phyloP scores from a whole-genome alignment of 2,888 invertebrate species.

The Hermodice carunculata region DNA sequence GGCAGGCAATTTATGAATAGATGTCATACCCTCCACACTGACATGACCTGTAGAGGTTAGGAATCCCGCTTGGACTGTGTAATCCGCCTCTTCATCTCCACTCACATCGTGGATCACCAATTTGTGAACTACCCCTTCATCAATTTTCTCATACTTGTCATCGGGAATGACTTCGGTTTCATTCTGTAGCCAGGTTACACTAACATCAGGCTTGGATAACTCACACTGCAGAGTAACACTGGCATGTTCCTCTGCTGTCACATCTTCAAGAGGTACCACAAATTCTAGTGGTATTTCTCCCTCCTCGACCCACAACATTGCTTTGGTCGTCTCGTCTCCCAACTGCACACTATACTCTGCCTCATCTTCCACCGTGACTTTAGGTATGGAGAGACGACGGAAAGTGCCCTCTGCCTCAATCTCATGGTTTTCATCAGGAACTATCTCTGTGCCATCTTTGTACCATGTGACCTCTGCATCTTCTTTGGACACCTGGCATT shows the following conservation, averaged over 20 bases:
- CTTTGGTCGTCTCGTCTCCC: constrained; percentile 75
- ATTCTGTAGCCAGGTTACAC: constrained; percentile 73
- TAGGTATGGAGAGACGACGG: constrained; percentile 12
- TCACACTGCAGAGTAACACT: constrained; percentile 16
- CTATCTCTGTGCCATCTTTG: constrained; percentile 59
- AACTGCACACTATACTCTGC: constrained; percentile 86
- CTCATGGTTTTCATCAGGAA: constrained; percentile 21
- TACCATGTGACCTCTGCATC: constrained; percentile 59
- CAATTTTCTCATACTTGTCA: constrained; percentile 72
- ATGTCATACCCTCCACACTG: no score
- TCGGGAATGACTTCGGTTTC: constrained; percentile 55
- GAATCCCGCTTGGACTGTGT: no score
- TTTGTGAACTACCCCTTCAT: constrained; percentile 51
- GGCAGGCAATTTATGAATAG: no score
- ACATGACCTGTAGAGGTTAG: no score
- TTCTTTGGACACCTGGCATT: constrained; percentile 56
- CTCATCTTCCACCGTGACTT: constrained; percentile 71
- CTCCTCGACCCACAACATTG: constrained; percentile 79
- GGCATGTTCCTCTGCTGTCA: constrained; percentile 54
- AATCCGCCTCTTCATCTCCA: constrained; percentile 58
- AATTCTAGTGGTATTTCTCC: constrained; percentile 80
- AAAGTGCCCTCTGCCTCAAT: constrained; percentile 34
- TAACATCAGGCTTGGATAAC: constrained; percentile 11
- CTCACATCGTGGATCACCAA: constrained; percentile 54
- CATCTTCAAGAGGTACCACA: constrained; percentile 56